These are phyloP conservation scores for Hyposmocoma kahamanoa DNA, from an alignment of 1,140 invertebrate genomes.

Conservation along the genomic window DNA sequence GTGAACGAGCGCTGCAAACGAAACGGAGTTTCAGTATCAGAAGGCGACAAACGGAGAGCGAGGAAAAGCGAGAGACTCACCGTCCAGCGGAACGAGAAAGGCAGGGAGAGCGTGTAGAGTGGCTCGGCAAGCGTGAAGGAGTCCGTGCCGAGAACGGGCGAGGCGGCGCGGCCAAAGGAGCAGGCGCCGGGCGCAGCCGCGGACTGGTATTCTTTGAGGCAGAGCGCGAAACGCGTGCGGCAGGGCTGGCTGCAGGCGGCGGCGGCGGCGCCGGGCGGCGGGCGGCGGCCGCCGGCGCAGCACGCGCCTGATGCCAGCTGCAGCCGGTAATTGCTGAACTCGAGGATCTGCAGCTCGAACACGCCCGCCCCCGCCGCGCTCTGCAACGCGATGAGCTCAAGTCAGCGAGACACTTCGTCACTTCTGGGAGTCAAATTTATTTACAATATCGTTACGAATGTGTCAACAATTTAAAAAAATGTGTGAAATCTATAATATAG, in stretches of 20 bases:
- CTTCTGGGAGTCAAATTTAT: background rate
- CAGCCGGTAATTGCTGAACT: conserved; percentile 89
- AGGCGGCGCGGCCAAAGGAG: conserved; percentile 92
- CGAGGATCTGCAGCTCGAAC: conserved; percentile 93
- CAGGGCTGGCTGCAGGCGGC: conserved; percentile 77
- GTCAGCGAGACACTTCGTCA: background rate
- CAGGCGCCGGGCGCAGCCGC: conserved; percentile 88
- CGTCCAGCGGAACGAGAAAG: conserved; percentile 93
- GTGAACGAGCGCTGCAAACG: conserved; percentile 89
- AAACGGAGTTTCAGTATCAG: conserved; percentile 10
- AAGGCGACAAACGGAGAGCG: background rate
- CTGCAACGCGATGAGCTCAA: conserved; percentile 58
- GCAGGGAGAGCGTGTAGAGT: conserved; percentile 84
- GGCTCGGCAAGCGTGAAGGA: conserved; percentile 90
- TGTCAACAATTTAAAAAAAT: background rate
- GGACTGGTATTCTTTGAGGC: conserved; percentile 94
- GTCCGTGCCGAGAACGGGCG: conserved; percentile 87
- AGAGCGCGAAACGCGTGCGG: conserved; percentile 89
- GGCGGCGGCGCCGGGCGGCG: conserved; percentile 78
- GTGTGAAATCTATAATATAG: background rate
- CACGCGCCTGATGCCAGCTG: conserved; percentile 86
- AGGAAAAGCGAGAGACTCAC: conserved; percentile 75
- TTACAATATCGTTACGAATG: background rate
- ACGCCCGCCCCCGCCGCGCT: conserved; percentile 85
- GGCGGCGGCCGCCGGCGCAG: conserved; percentile 79